phyloP scores from a whole-genome alignment of 2,113 vertebrate genomes.

The Stegastes partitus region DNA sequence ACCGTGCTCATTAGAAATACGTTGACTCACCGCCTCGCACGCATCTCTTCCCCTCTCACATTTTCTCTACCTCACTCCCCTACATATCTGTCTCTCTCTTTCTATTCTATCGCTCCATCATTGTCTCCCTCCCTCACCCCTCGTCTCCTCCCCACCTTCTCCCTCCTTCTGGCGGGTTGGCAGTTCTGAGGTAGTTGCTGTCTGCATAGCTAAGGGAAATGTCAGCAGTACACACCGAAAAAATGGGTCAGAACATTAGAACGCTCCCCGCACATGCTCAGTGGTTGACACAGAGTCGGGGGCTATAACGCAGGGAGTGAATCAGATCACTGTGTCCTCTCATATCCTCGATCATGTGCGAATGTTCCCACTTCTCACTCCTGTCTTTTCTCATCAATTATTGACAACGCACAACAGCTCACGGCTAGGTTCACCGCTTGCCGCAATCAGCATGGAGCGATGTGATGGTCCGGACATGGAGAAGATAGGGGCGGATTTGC shows the following conservation, averaged over 20 bases:
- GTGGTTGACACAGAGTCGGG: conserved; percentile 56
- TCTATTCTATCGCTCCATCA: conserved; percentile 63
- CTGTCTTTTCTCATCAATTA: conserved; percentile 81
- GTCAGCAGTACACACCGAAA: conserved; percentile 75
- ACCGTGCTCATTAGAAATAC: conserved; percentile 77
- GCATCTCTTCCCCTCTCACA: conserved; percentile 8
- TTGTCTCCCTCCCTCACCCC: conserved; percentile 42
- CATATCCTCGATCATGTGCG: conserved; percentile 60
- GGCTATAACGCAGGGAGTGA: conserved; percentile 51
- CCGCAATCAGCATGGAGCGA: conserved; percentile 52
- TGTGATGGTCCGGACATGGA: conserved; percentile 48
- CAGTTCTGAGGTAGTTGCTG: conserved; percentile 80
- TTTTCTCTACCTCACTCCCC: conserved; percentile 19
- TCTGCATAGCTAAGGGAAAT: conserved; percentile 84
- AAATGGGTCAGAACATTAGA: conserved; percentile 82
- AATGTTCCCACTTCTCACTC: conserved; percentile 79
- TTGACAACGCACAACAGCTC: conserved; percentile 76
- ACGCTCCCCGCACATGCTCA: conserved; percentile 76
- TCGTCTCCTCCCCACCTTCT: conserved; percentile 2
- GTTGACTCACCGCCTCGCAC: conserved; percentile 77
- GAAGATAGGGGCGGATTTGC: conserved; percentile 13
- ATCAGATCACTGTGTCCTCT: conserved; percentile 76
- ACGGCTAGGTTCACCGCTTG: conserved; percentile 42
- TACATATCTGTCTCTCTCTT: conserved; percentile 48
- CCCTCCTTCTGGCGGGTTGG: conserved; percentile 78